phyloP scores from a whole-genome alignment of 2,797 vertebrate genomes.

The Acrossocheilus wenchowensis region DNA sequence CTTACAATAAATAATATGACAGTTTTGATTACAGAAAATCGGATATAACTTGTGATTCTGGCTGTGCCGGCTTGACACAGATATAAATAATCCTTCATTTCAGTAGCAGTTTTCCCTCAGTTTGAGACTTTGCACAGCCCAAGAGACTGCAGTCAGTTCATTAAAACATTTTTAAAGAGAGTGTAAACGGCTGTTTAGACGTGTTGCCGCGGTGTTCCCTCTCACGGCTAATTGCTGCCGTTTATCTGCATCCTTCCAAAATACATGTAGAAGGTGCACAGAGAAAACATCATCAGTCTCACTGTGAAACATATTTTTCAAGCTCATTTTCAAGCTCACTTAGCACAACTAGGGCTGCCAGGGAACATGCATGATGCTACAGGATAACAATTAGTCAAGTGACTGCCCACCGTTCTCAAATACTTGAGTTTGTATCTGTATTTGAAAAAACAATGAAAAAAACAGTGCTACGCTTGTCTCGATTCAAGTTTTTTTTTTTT shows the following conservation, averaged over 20 bases:
- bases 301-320: constrained; percentile 35
- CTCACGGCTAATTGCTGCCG: constrained; percentile 34
- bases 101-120: neutral
- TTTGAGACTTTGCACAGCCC: constrained; percentile 25
- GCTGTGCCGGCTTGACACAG: neutral
- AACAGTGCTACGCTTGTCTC: neutral
- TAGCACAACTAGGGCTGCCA: constrained; percentile 39
- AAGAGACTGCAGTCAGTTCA: constrained; percentile 44
- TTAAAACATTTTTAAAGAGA: constrained; percentile 46
- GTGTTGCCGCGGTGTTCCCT: constrained; percentile 22
- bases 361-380: constrained; percentile 27
- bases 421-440: neutral
- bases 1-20: constrained; percentile 34
- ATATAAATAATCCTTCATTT: constrained; percentile 38
- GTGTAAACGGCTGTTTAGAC: constrained; percentile 41
- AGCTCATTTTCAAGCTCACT: constrained; percentile 50
- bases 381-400: constrained; percentile 40
- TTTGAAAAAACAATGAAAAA: neutral
- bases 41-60: neutral
- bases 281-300: constrained; percentile 48
- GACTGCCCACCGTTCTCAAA: constrained; percentile 22
- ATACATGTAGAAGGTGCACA: constrained; percentile 38
- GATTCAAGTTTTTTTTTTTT: neutral
- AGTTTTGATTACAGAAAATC: constrained; percentile 40
- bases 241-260: constrained; percentile 43